Percentiles rank a stretch among this genome's conserved stretches.
phyloP scores from a whole-genome alignment of 2,113 vertebrate genomes.

The Cyanoliseus patagonus region DNA sequence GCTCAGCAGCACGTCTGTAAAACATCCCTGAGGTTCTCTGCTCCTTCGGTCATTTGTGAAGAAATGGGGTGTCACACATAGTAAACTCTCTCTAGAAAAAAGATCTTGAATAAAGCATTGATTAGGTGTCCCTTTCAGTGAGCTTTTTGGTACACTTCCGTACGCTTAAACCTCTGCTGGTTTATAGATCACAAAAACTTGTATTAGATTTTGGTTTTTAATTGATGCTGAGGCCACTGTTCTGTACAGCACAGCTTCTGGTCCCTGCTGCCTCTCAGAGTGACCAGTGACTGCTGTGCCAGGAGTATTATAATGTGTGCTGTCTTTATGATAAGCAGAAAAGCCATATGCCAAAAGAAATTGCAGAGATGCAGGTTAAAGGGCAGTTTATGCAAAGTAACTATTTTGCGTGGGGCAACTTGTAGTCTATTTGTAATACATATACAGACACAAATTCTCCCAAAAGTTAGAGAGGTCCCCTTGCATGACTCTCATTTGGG shows the following conservation, averaged over 20 bases:
- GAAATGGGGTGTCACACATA: background rate
- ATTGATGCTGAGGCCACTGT: background rate
- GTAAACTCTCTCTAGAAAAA: background rate
- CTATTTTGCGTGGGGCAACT: accelerated
- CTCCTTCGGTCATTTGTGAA: background rate
- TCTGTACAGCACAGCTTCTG: background rate
- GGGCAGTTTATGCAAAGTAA: background rate
- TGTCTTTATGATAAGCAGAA: background rate
- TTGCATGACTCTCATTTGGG: background rate
- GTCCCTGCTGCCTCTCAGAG: background rate
- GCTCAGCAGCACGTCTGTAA: background rate
- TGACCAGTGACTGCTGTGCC: accelerated
- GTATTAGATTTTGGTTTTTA: background rate
- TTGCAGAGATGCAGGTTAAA: background rate
- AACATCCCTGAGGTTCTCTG: background rate
- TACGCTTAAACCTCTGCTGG: background rate
- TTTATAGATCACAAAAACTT: background rate
- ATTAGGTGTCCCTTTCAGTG: background rate
- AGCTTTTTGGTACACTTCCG: background rate
- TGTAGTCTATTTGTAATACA: background rate
- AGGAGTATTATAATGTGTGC: background rate
- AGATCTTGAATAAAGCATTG: background rate
- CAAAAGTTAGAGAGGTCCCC: background rate
- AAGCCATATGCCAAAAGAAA: background rate
- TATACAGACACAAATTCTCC: background rate